Base-by-base conservation (phyloP, 1,140 invertebrate genomes). In the Rhagoletis pomonella region DNA sequence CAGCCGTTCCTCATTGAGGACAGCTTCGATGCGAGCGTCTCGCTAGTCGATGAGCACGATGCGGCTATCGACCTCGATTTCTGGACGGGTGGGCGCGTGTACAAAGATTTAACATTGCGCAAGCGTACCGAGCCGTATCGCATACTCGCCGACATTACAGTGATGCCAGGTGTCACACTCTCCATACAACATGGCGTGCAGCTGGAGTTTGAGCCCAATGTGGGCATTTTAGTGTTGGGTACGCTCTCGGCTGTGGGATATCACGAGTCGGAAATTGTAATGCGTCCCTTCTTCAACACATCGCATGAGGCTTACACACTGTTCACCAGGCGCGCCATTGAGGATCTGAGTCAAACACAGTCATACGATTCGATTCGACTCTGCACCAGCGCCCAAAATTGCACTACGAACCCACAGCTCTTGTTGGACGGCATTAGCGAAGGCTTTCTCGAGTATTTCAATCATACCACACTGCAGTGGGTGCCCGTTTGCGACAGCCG, bases 151-250 rank as follows among this genome's bases (percentile, higher is more conserved):
- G 99, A 99, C 93, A 95, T 99, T 4, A 99, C 99, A 0, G 96
- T 99, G 0, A 99, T 99, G 98, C 98, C 99, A 0, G 96, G 95
- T 88, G 95, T 95, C 0, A 98, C 96, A 3, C 93, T 99, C 3
- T 96, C 95, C 0, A 98, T 99, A 87, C 95, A 96, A 87, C 96
- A 98, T 4, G 98, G 98, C 6, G 98, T 99, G 1, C 95, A 96
- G 3, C 94, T 99, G 91, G 98, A 99, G 94, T 99, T 99, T 93
- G 96, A 96, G 77, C 98, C 99, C 3, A 99, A 98, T 94, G 97
- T 99, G 89, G 98, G 99, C 0, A 98, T 99, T 88, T 94, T 99
- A 10, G 98, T 99, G 5, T 94, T 99, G 85, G 99, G 99, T 0
- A 96, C 96, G 2, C 93, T 99, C n/a, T 95, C 96, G 88, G 98